Percentiles rank a stretch among this genome's conserved stretches.
These are phyloP conservation scores for Coleophora flavipennella DNA, from an alignment of 2,888 invertebrate species.

Conservation along the genomic window DNA sequence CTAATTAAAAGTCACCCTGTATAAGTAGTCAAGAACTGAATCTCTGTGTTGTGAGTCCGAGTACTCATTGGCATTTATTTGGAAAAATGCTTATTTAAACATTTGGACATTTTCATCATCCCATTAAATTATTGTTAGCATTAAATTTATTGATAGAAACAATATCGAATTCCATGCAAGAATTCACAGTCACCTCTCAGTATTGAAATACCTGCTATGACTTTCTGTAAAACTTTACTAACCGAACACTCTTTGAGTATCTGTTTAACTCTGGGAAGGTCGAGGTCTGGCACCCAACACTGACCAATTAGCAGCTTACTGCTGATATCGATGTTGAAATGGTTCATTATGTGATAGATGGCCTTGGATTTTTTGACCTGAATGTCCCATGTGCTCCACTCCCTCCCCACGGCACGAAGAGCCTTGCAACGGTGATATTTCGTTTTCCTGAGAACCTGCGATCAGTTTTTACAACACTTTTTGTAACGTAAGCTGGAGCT, in stretches of 20 bases:
- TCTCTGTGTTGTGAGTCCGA: too few relatives aligned
- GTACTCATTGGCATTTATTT: too few relatives aligned
- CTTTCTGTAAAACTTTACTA: conserved; percentile 6
- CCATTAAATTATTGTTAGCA: too few relatives aligned
- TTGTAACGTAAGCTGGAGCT: too few relatives aligned
- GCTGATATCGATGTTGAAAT: conserved; percentile 86
- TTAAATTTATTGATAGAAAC: too few relatives aligned
- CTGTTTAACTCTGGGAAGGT: conserved; percentile 74
- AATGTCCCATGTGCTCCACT: conserved; percentile 83
- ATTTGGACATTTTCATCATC: too few relatives aligned
- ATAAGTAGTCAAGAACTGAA: too few relatives aligned
- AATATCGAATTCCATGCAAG: too few relatives aligned
- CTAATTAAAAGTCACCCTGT: too few relatives aligned
- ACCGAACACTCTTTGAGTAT: conserved; percentile 33
- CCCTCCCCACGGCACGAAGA: conserved; percentile 83
- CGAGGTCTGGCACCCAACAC: conserved; percentile 82
- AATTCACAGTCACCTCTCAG: too few relatives aligned
- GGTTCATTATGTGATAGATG: conserved; percentile 87
- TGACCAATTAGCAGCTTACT: conserved; percentile 86
- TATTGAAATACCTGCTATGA: too few relatives aligned
- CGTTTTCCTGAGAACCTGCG: conserved; percentile 84
- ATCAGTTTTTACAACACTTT: not conserved
- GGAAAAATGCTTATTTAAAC: too few relatives aligned
- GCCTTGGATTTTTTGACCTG: conserved; percentile 92
- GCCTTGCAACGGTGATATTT: conserved; percentile 88